A percentile compares a stretch with the other conserved stretches of the same genome.
These are phyloP conservation scores for Aramus guarauna DNA, from an alignment of 2,113 vertebrate species.

Conservation along the genomic window DNA sequence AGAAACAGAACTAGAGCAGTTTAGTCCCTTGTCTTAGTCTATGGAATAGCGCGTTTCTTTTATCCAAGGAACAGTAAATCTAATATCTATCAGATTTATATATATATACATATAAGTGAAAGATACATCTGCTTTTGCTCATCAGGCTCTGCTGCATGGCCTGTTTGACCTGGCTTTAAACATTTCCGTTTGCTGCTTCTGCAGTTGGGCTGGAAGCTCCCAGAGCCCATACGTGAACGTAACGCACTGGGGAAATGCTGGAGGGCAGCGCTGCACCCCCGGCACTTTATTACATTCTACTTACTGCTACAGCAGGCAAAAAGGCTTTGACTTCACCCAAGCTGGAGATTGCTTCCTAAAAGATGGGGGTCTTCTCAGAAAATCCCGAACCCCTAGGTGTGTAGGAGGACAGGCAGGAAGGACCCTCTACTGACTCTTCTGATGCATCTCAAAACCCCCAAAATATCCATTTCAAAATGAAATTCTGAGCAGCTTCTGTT, in stretches of 20 bases:
- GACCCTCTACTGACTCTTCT: fast-evolving
- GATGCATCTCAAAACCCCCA: background rate
- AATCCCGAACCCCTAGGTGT: background rate
- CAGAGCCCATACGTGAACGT: background rate
- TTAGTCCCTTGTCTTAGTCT: background rate
- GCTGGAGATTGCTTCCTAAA: background rate
- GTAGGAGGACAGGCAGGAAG: background rate
- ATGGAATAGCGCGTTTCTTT: background rate
- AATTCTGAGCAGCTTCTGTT: background rate
- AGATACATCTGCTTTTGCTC: background rate
- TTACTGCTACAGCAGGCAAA: background rate
- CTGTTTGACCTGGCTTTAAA: background rate
- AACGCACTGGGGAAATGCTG: background rate
- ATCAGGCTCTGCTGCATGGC: background rate
- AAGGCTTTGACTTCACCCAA: background rate
- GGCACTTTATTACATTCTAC: background rate
- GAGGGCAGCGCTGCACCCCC: background rate
- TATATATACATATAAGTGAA: background rate
- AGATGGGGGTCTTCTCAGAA: background rate
- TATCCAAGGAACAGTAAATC: background rate
- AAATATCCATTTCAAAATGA: background rate
- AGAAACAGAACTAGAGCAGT: background rate
- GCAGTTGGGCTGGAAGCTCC: background rate
- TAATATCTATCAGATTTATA: background rate
- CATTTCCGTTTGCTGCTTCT: background rate